phyloP scores from a whole-genome alignment of 2,113 vertebrate genomes.

The Sakesphorus luctuosus region DNA sequence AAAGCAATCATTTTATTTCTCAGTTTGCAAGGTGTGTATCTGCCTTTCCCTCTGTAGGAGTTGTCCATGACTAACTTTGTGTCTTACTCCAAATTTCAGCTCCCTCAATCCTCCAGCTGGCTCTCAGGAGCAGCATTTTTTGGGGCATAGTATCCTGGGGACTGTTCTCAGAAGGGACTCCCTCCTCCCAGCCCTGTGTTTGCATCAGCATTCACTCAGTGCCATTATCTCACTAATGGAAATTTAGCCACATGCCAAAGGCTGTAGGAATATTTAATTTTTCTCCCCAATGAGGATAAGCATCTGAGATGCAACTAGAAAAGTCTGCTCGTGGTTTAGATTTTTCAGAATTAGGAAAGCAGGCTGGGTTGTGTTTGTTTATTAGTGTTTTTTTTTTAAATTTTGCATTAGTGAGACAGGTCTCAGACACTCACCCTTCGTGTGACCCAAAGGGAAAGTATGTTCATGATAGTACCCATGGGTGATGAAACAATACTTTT shows the following conservation, averaged over 20 bases:
- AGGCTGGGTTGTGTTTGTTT: background rate
- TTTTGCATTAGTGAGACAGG: background rate
- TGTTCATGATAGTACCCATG: background rate
- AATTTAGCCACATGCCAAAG: background rate
- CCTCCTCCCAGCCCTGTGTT: background rate
- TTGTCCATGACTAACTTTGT: background rate
- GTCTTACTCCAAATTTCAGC: background rate
- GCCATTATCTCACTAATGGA: background rate
- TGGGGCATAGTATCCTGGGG: background rate
- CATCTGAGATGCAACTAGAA: background rate
- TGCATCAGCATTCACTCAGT: background rate
- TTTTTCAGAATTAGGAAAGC: background rate
- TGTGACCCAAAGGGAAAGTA: background rate
- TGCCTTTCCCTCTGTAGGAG: background rate
- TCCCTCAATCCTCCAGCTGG: background rate
- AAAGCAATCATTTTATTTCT: background rate
- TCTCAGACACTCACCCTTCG: background rate
- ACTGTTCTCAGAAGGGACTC: background rate
- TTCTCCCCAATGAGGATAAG: background rate
- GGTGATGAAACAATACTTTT: background rate
- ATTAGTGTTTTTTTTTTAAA: background rate
- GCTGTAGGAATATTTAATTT: background rate
- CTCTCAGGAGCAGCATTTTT: background rate
- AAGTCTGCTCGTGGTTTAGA: background rate
- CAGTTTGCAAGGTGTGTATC: background rate